Evolutionary conservation across 2,888 invertebrate genomes (phyloP), one percentile per base, ranked within the genome.

Genomic region (Acanthopleura granulata): DNA sequence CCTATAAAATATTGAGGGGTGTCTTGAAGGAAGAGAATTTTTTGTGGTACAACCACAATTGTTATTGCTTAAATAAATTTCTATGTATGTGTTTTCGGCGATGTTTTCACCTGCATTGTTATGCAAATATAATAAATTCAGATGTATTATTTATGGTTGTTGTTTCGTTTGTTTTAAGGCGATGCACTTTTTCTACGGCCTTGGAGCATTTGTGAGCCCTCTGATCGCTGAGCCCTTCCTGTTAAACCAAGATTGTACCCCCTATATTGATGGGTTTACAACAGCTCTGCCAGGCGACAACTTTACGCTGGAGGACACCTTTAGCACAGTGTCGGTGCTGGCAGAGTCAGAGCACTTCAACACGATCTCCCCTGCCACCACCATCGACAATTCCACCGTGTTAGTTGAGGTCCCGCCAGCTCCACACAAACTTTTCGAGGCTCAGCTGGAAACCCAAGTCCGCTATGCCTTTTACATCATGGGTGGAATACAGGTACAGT

Each of bases 151-250:
- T n/a, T n/a, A n/a, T n/a, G n/a, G 51, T 51, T 15, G 51, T 51
- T 51, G 14, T 51, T 18, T 15, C 14, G 14, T 14, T 51, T 76
- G 69, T 66, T 79, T 81, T 12, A 85, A 92, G 91, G 91, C 91
- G 16, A 87, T 92, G 83, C 91, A 92, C 78, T 91, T 91, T 81
- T 91, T 88, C 83, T 92, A 92, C 80, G 92, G 91, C 0, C 84
- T 91, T 18, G 91, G 92, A 3, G 91, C 91, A 0, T 91, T 92
- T 79, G 83, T 91, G 18, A 91, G 91, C 73, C 91, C 92, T 0
- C 88, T 92, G 88, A 90, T 92, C 50, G 91, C 90, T 3, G 90
- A 91, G 50, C 91, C 91, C 0, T 92, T 91, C 78, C 85, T 92
- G 27, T 85, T 91, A 16, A 91, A 91, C 82, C 86, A 89, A 75